A percentile compares a stretch with the other conserved stretches of the same genome.
Conservation (phyloP, 2,113 vertebrate species). For the Ceuthmochares aereus region DNA sequence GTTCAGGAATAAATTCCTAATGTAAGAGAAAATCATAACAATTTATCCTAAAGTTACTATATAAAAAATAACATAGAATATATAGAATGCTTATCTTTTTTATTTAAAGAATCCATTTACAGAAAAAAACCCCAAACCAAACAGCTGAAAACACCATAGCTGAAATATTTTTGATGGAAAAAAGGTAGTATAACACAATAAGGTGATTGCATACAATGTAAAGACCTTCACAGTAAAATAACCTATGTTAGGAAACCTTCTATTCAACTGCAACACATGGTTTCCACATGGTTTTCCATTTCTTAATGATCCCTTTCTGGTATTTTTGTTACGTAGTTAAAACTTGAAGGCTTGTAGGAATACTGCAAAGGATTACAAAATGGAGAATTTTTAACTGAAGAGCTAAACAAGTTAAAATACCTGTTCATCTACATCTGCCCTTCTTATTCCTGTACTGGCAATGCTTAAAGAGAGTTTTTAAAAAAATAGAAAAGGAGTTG, state of each 20-base stretch:
- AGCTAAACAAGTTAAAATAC: not conserved
- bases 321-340: not conserved
- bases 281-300: not conserved
- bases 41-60: not conserved
- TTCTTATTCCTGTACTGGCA: not conserved
- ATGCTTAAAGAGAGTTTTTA: not conserved
- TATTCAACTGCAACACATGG: not conserved
- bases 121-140: too few species aligned
- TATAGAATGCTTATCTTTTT: not conserved
- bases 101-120: not conserved
- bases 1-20: not conserved
- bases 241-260: not conserved
- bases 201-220: not conserved
- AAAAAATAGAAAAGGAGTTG: not conserved
- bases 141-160: too few species aligned
- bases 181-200: not conserved
- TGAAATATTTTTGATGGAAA: not conserved
- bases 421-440: not conserved
- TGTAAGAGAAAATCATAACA: not conserved
- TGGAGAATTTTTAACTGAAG: not conserved
- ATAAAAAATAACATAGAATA: not conserved
- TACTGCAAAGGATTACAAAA: not conserved
- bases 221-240: not conserved
- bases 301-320: not conserved
- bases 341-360: not conserved